These are phyloP conservation scores for Euleptes europaea DNA, from an alignment of 2,113 vertebrate species.

Conservation along the genomic window DNA sequence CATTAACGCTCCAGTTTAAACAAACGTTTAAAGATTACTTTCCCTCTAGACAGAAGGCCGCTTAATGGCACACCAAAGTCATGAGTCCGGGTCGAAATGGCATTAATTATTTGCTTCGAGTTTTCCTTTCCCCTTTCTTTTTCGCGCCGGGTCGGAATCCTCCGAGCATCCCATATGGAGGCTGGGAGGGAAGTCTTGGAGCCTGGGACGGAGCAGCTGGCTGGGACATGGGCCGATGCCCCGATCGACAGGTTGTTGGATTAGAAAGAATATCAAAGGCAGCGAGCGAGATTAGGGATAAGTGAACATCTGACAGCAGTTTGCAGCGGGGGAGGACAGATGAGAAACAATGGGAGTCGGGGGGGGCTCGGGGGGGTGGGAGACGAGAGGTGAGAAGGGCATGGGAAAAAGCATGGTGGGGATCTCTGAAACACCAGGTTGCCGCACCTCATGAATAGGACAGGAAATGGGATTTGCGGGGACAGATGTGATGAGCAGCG, in stretches of 20 bases:
- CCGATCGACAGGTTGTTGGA: slow-evolving; percentile 78
- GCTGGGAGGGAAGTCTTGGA: slow-evolving; percentile 60
- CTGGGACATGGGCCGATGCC: slow-evolving; percentile 76
- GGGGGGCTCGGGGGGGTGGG: slow-evolving; percentile 53
- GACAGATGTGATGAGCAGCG: slow-evolving; percentile 75
- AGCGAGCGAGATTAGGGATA: slow-evolving; percentile 76
- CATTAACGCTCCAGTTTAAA: slow-evolving; percentile 63
- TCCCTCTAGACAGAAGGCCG: slow-evolving; percentile 46
- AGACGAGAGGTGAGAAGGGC: slow-evolving; percentile 77
- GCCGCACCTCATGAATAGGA: slow-evolving; percentile 76
- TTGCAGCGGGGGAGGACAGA: slow-evolving; percentile 77
- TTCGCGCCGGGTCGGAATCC: slow-evolving; percentile 53
- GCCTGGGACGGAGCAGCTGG: slow-evolving; percentile 77
- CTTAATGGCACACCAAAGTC: slow-evolving; percentile 60
- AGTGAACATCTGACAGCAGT: slow-evolving; percentile 78
- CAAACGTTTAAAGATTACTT: slow-evolving; percentile 60
- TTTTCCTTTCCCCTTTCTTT: slow-evolving; percentile 22
- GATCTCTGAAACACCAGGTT: slow-evolving; percentile 77
- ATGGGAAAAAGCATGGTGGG: slow-evolving; percentile 78
- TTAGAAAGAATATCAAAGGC: slow-evolving; percentile 79
- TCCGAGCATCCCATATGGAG: slow-evolving; percentile 66
- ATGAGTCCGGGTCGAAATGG: slow-evolving; percentile 60
- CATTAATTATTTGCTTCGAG: slow-evolving; percentile 74
- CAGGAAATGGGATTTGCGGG: slow-evolving; percentile 79
- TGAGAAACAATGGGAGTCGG: slow-evolving; percentile 77